phyloP scores from a whole-genome alignment of 2,113 vertebrate species.

The Eidolon helvum region DNA sequence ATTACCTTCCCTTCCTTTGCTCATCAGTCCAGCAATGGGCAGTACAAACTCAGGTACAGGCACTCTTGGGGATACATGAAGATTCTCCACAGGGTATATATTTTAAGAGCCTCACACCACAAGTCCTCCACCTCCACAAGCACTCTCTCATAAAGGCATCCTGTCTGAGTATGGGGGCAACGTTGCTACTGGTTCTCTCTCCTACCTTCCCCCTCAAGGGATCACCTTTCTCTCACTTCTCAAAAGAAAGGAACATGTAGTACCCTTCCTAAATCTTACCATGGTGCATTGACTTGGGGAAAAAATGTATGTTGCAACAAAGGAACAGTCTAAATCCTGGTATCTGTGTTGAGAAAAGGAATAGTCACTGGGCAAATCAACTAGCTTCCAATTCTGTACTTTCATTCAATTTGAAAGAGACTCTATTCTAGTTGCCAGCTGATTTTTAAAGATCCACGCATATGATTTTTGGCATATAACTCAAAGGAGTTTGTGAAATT shows the following conservation, averaged over 20 bases:
- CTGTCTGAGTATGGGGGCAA: rapidly evolving
- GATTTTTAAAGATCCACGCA: neutral
- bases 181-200: neutral
- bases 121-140: neutral
- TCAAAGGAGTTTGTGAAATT: neutral
- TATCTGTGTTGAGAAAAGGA: neutral
- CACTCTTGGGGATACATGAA: neutral
- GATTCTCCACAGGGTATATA: neutral
- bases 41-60: neutral
- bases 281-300: neutral
- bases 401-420: neutral
- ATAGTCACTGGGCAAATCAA: neutral
- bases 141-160: neutral
- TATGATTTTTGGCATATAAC: neutral
- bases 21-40: neutral
- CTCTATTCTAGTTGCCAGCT: neutral
- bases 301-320: neutral
- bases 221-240: neutral
- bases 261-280: neutral
- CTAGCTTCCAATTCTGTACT: neutral
- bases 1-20: neutral
- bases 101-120: neutral
- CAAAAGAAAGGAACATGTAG: neutral
- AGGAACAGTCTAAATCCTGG: neutral
- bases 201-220: neutral